Percentiles rank a stretch among this genome's conserved stretches.
phyloP scores from a whole-genome alignment of 2,113 vertebrate genomes.

The Phyllostomus hastatus region DNA sequence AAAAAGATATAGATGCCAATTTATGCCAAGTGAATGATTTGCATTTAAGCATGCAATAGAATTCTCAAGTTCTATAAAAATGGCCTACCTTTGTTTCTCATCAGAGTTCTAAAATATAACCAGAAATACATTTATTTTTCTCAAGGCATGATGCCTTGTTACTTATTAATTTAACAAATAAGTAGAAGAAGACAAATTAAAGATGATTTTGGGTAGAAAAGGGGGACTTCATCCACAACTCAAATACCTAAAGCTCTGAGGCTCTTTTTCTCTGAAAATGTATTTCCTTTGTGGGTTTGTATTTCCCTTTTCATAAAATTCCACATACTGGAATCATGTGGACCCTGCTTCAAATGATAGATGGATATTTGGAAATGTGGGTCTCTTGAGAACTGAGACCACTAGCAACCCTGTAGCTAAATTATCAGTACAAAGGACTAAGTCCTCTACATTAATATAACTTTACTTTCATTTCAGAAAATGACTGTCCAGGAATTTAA shows the following conservation, averaged over 20 bases:
- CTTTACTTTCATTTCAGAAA: not conserved
- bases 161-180: not conserved
- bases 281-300: not conserved
- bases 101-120: not conserved
- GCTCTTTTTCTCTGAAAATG: not conserved
- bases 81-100: not conserved
- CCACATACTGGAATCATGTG: not conserved
- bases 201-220: not conserved
- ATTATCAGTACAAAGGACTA: not conserved
- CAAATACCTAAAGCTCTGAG: not conserved
- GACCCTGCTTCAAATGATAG: constrained; percentile 33
- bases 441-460: not conserved
- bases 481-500: not conserved
- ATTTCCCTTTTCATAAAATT: not conserved
- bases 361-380: not conserved
- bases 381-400: not conserved
- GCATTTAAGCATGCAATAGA: not conserved
- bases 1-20: not conserved
- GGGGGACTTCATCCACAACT: not conserved
- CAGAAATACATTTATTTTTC: constrained; percentile 17
- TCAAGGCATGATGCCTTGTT: not conserved
- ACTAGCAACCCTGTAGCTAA: not conserved
- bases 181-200: not conserved
- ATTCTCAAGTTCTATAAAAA: not conserved
- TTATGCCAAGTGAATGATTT: not conserved